Evolutionary conservation across 2,888 invertebrate genomes (phyloP), one percentile per base, ranked within the genome.

Genomic region (Tiliacea aurago): DNA sequence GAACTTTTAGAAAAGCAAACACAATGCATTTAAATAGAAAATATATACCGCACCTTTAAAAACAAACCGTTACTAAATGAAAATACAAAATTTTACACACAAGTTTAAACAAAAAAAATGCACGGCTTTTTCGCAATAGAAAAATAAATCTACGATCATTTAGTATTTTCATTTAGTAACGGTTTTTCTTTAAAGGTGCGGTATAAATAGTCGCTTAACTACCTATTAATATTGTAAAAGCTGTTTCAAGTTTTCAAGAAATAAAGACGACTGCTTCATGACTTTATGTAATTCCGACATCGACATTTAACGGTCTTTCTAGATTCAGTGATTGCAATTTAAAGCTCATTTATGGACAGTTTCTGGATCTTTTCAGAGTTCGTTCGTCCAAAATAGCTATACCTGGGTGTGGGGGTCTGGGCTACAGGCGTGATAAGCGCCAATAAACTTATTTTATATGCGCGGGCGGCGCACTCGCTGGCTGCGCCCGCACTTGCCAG

Each of bases 371-470:
- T 55, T 51, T 67, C 59, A 51, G 55, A 62, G 51, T 65, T 23
- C 11, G 33, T 37, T 33, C 13, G 33, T 64, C 33, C 58, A 7
- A 58, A 47, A 55, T 45, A 53, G 59, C 49, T 49, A 9, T 72
- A 79, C 68, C 80, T 83, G 73, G 15, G 47, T 18, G 33, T 18
- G 43, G n/a, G 45, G 20, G 65, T 23, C 43, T 33, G 43, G 13
- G 67, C 51, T 49, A 47, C 28, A 45, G 78, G 63, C 62, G 87
- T 86, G 92, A 91, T 92, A 91, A 91, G 84, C 83, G 81, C 84
- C 89, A 78, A 81, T 90, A 90, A 88, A 88, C 70, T 81, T 83
- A 78, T 71, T 89, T 89, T 90, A 90, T 85, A 84, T 71, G 72
- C 59, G 63, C 53, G 78, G 72, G 62, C 64, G 37, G 37, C 68